phyloP scores from a whole-genome alignment of 2,888 invertebrate species.

The Lasioglossum oenotherae region DNA sequence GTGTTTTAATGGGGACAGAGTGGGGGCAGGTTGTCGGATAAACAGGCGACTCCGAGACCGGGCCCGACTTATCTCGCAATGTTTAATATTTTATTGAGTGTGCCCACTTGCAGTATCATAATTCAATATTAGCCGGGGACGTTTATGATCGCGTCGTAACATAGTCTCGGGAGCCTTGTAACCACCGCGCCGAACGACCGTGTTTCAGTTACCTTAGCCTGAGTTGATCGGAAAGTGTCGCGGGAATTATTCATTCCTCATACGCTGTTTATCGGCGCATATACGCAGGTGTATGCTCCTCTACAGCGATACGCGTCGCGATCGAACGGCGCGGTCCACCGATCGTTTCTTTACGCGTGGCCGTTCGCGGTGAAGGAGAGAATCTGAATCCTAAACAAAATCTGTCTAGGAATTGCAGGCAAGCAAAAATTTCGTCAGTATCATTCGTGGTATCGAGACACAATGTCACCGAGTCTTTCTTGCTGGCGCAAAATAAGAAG shows the following conservation, averaged over 20 bases:
- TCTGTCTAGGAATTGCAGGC: background rate
- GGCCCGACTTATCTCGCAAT: slow-evolving; percentile 39
- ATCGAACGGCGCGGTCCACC: background rate
- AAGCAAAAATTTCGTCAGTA: no score
- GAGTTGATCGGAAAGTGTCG: slow-evolving; percentile 18
- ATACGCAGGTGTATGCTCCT: background rate
- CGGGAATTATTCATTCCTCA: slow-evolving; percentile 36
- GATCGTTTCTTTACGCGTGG: background rate
- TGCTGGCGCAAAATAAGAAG: background rate
- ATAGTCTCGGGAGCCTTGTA: slow-evolving; percentile 40
- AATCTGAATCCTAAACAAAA: background rate
- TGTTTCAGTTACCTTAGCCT: slow-evolving; percentile 22
- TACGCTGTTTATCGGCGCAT: slow-evolving; percentile 16
- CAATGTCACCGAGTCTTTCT: background rate
- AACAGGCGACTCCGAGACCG: slow-evolving; percentile 10
- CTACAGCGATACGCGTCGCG: background rate
- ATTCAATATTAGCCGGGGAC: slow-evolving; percentile 61
- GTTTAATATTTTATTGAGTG: slow-evolving; percentile 57
- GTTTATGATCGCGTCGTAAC: slow-evolving; percentile 56
- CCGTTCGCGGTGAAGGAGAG: background rate
- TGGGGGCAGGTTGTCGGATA: slow-evolving; percentile 28
- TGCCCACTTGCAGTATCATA: slow-evolving; percentile 52
- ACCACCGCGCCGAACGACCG: slow-evolving; percentile 22
- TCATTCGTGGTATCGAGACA: background rate
- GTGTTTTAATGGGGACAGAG: background rate